These are phyloP conservation scores for Anguilla pacifica DNA, from an alignment of 2,797 vertebrate species.

Conservation along the genomic window DNA sequence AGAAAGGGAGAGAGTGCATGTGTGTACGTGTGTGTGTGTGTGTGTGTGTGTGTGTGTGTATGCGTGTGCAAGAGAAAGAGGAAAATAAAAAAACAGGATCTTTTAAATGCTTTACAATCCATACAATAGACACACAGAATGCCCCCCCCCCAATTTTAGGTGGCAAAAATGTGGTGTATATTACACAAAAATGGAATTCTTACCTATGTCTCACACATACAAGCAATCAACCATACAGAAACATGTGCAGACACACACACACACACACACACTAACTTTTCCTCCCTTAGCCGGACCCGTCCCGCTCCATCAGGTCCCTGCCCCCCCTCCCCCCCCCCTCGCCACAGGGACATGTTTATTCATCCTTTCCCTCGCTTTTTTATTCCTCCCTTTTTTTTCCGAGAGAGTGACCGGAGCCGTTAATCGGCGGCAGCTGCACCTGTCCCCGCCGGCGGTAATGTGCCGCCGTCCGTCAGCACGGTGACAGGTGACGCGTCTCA, in stretches of 20 bases:
- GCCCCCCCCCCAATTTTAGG: too few relatives aligned
- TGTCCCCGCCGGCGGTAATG: constrained; percentile 74
- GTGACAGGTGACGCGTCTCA: constrained; percentile 57
- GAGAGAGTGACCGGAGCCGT: constrained; percentile 69
- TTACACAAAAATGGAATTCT: background rate
- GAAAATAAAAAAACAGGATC: too few relatives aligned
- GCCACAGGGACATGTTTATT: constrained; percentile 40
- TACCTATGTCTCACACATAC: background rate
- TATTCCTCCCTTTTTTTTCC: constrained; percentile 58
- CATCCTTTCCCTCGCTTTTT: background rate
- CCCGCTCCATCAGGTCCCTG: background rate
- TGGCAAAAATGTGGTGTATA: too few relatives aligned
- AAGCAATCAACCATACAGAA: background rate
- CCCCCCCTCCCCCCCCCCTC: constrained; percentile 42
- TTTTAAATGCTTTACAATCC: too few relatives aligned
- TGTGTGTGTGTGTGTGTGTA: background rate
- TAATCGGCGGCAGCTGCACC: constrained; percentile 74
- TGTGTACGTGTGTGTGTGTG: background rate
- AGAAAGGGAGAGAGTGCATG: background rate
- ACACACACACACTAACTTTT: background rate
- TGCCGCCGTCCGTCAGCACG: constrained; percentile 70
- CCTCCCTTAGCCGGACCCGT: background rate
- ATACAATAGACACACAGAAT: too few relatives aligned
- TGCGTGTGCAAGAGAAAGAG: background rate
- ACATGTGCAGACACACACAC: background rate